Base-by-base conservation (phyloP, 2,113 vertebrate genomes). In the Microcebus tavaratra region DNA sequence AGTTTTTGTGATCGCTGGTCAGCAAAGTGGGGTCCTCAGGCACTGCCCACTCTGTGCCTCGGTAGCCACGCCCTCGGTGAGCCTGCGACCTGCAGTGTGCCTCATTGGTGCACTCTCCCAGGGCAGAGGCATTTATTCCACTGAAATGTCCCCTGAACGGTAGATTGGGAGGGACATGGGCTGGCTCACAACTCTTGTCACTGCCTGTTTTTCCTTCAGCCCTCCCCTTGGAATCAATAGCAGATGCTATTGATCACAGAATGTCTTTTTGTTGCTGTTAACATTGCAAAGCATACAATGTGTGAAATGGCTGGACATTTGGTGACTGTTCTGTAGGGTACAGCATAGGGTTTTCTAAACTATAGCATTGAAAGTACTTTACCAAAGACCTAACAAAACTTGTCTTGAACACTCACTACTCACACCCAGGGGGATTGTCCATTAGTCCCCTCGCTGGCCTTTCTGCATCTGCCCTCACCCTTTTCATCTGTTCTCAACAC, bases 231-330 rank as follows among this genome's bases (percentile, higher is more conserved):
- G 36, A 91, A 50, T 80, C 95, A 13, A 1, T 42, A 85, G 79
- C 83, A 94, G 48, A 48, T 79, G 90, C 92, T 36, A 0, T 55
- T 27, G 34, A 76, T 95, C 68, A 59, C 73, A 79, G 25, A 87
- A 61, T 84, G 45, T 29, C 45, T 59, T 45, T 53, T 91, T 11
- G 31, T 53, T 57, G 18, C 42, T 85, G 39, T 80, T 89, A 63
- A 48, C 5, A 39, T 61, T 31, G 8, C 84, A 96, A 86, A 92
- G 55, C 31, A 6, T 0, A 29, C 18, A 5, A 50, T 65, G 78
- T 73, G 8, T 88, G n/a, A 87, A 63, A 86, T 53, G 34, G 59
- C 63, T n/a, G 9, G 57, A 55, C 15, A 6, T 80, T n/a, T 50
- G 75, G 65, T 36, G 55, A n/a, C 76, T 63, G 5, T 36, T 48